Evolutionary conservation across 37 sponge, comb jelly and placozoan genomes (phyloP), one percentile per base, ranked within the genome.

Genomic region (Haliclona indistincta): DNA sequence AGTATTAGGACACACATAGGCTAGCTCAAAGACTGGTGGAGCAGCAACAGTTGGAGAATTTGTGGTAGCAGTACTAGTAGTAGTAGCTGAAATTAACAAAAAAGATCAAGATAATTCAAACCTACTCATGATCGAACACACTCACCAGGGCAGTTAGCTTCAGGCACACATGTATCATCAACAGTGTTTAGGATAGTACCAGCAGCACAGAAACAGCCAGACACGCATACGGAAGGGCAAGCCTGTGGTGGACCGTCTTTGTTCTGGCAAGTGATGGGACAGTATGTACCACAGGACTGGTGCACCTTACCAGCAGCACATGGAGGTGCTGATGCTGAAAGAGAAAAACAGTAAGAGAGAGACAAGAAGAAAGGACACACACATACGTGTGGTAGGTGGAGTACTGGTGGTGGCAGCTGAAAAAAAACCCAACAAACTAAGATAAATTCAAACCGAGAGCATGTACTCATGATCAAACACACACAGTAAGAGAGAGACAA

Each of bases 231-330:
- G 26, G n/a, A n/a, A 25, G 60, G 60, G n/a, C 60, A 58, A n/a
- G n/a, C n/a, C 25, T 25, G 7, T 10, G 51, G 51, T 6, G 13
- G 13, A 8, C n/a, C n/a, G 28, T 58, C 60, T n/a, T 58, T 58
- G 28, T 58, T 58, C 28, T 58, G 26, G n/a, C 60, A 58, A 58
- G 60, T 58, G 26, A 58, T n/a, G 11, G 60, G 60, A 20, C 60
- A 58, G 26, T 25, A 6, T n/a, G 60, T 58, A 58, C 60, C 60
- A 58, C 60, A 58, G 6, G 6, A 6, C 7, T 8, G 11, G 60
- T 25, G n/a, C 25, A 8, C 25, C 28, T 58, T 58, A 7, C 60
- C 60, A 58, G 11, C n/a, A 20, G 28, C 25, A 58, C 60, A 58
- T 25, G 60, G n/a, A n/a, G n/a, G n/a, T n/a, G n/a, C n/a, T n/a